Base-by-base conservation (phyloP, 2,113 vertebrate species). In the Cyprinodon tularosa region DNA sequence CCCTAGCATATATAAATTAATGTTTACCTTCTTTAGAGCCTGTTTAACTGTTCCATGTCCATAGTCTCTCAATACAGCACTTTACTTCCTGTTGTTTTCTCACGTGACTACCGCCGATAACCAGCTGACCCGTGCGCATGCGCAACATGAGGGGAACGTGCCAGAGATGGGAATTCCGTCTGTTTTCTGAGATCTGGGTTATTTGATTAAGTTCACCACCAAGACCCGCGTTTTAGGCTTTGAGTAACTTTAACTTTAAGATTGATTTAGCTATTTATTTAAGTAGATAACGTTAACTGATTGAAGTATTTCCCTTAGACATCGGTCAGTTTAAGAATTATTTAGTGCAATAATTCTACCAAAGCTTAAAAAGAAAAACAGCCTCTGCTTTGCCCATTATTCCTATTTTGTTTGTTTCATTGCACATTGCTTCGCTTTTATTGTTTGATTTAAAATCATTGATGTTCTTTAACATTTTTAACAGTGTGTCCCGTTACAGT, bases 61-160 rank as follows among this genome's bases (percentile, higher is more conserved):
- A 13, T n/a, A 29, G 20, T n/a, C 17, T 57, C 20, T 57, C 9
- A 20, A 57, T 57, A 15, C 47, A 22, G 0, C 22, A 1, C 5
- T 36, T 57, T 1, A 73, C 83, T 91, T 91, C 92, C 90, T 84
- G 77, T 15, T 87, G 1, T 5, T 68, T 20, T 50, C 2, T 88
- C 92, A 92, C 11, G 90, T 93, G 92, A 93, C 85, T 39, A 2
- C 14, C 4, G 10, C 13, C 38, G 22, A 71, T 72, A 74, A 76
- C 87, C 89, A 90, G 70, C 71, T 67, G 88, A 88, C 82, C 12
- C 1, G 0, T 3, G 63, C 89, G 84, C 90, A 1, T 86, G 91
- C 89, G 89, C 77, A 71, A 10, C 80, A 0, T 9, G 29, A 3
- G 4, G 53, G 22, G 62, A 37, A 65, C 65, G 57, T 85, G 6